phyloP scores from a whole-genome alignment of 1,140 invertebrate genomes.

The Chrysomallon squamiferum region DNA sequence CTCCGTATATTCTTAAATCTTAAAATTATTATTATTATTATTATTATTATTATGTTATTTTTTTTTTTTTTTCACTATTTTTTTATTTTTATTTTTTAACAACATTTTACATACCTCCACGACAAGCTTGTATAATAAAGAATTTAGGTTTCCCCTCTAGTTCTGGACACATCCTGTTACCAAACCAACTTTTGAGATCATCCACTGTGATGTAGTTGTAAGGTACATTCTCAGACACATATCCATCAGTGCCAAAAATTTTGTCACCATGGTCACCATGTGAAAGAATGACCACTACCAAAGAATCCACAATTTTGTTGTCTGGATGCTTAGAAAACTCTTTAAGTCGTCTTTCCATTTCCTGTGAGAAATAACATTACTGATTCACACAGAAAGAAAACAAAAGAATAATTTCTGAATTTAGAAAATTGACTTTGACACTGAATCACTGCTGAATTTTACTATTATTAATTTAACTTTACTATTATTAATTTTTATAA shows the following conservation, averaged over 20 bases:
- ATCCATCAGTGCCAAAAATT: conserved; percentile 16
- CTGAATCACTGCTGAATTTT: no score
- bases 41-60: no score
- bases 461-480: no score
- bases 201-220: conserved; percentile 13
- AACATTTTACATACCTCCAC: conserved; percentile 56
- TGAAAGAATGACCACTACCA: conserved; percentile 16
- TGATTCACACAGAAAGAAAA: no score
- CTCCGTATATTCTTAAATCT: no score
- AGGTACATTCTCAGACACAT: background rate
- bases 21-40: no score
- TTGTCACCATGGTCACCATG: conserved; percentile 10
- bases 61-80: no score
- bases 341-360: conserved; percentile 3
- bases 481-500: no score
- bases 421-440: no score
- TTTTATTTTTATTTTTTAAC: no score
- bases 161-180: conserved; percentile 43
- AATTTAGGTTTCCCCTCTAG: conserved; percentile 55
- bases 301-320: background rate
- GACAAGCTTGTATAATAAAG: conserved; percentile 58
- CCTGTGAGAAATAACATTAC: no score
- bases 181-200: conserved; percentile 42
- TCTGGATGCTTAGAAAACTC: conserved; percentile 2
- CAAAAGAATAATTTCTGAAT: no score